Conservation (phyloP, 2,888 invertebrate species). For the Microplitis manilae region DNA sequence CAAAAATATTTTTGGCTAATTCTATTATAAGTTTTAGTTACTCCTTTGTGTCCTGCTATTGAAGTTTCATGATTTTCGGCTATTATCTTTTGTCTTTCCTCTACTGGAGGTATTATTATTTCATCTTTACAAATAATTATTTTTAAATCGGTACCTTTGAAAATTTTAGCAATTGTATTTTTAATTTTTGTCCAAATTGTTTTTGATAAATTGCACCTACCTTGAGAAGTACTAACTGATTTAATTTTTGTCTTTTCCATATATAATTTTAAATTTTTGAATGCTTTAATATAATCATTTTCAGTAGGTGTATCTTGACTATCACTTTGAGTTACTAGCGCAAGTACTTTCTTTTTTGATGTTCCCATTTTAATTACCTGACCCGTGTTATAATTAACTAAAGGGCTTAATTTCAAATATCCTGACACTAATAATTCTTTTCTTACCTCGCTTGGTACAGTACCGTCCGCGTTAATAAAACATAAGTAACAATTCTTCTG, state of each 20-base stretch:
- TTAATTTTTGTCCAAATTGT: slow-evolving; percentile 29
- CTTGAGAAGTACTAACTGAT: slow-evolving; percentile 37
- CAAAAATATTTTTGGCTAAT: slow-evolving; percentile 24
- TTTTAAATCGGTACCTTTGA: slow-evolving; percentile 18
- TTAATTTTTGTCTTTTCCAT: not conserved
- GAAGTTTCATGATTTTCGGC: slow-evolving; percentile 35
- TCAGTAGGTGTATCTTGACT: slow-evolving; percentile 1
- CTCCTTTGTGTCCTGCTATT: slow-evolving; percentile 39
- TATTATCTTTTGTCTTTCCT: slow-evolving; percentile 15
- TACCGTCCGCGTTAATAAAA: not conserved
- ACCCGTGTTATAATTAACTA: slow-evolving; percentile 5
- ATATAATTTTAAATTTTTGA: slow-evolving; percentile 12
- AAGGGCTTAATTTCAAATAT: not conserved
- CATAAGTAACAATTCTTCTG: slow-evolving; percentile 32
- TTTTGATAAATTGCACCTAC: slow-evolving; percentile 17
- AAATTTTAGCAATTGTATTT: slow-evolving; percentile 24
- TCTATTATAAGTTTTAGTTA: slow-evolving; percentile 26
- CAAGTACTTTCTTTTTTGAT: not conserved
- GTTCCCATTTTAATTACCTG: slow-evolving; percentile 24
- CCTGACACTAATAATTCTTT: not conserved
- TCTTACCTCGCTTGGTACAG: not conserved
- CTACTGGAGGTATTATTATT: slow-evolving; percentile 28
- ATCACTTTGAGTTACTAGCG: not conserved
- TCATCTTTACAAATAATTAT: slow-evolving; percentile 37
- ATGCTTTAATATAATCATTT: slow-evolving; percentile 16